Evolutionary conservation across 2,797 vertebrate genomes (phyloP).

Genomic region (Galaxias olidus): DNA sequence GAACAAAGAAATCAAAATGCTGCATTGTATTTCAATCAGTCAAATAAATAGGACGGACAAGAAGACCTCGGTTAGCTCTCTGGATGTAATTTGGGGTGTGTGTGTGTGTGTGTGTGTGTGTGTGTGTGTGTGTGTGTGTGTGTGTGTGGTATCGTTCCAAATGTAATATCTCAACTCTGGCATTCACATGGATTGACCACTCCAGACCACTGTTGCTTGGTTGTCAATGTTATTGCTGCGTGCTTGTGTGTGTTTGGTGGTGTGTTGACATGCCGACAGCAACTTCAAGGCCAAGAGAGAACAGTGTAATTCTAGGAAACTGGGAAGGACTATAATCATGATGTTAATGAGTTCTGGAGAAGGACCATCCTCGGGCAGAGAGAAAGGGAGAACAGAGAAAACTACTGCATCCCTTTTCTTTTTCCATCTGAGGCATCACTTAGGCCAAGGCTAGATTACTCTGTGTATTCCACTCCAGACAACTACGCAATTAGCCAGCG

Average conservation of each 20-base stretch:
- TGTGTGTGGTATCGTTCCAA: too few relatives aligned
- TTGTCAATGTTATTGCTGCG: conserved; percentile 46
- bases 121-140: too few relatives aligned
- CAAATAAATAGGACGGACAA: too few relatives aligned
- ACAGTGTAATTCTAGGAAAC: conserved; percentile 6
- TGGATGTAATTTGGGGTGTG: too few relatives aligned
- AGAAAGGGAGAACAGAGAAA: conserved; percentile 7
- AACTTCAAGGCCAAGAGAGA: conserved; percentile 18
- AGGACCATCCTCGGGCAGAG: conserved; percentile 5
- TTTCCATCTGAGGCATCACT: conserved; percentile 3
- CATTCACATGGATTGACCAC: conserved; percentile 21
- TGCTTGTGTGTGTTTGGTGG: conserved; percentile 18
- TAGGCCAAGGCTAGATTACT: conserved; percentile 11
- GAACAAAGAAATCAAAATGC: too few relatives aligned
- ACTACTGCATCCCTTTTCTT: conserved; percentile 6
- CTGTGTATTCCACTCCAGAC: conserved; percentile 1
- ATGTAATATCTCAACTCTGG: conserved; percentile 19
- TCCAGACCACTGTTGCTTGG: conserved; percentile 43
- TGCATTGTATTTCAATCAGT: too few relatives aligned
- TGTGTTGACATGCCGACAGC: conserved; percentile 23
- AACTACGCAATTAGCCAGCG: conserved; percentile 4
- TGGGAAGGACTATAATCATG: conserved; percentile 29
- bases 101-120: too few relatives aligned
- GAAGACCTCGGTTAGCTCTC: too few relatives aligned
- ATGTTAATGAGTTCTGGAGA: conserved; percentile 16